Base-by-base conservation (phyloP, 2,797 vertebrate genomes). In the Lagorchestes hirsutus region DNA sequence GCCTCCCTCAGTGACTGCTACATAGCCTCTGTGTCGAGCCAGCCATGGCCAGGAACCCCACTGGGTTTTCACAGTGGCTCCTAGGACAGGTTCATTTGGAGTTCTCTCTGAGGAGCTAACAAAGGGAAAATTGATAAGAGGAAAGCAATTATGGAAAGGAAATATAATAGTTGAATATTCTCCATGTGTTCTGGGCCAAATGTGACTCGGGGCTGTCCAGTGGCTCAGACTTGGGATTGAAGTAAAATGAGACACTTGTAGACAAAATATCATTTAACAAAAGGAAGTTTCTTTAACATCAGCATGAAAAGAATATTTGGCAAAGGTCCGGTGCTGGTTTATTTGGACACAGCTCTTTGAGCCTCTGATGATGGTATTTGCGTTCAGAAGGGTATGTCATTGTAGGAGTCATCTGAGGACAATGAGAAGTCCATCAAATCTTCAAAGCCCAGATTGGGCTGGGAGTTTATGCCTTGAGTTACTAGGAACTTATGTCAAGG, bases 91-190 rank as follows among this genome's bases (percentile, higher is more conserved):
- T 87, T 87, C 74, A 46, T 27, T 87, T 27, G 40, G 74, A 11
- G 24, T 50, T 87, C 24, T 87, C 74, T 50, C 1, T 0, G 22
- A 87, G 40, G 74, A 27, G 62, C 34, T 50, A 87, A 87, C 74
- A 11, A 82, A 82, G 74, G 74, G 22, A 87, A 87, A 50, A 87
- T 50, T 87, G 40, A 87, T 87, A 87, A 28, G 74, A 87, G n/a
- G 93, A 95, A 93, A 91, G 92, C 74, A 54, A 0, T 22, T n/a
- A 58, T 58, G 91, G 59, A 87, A 92, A 96, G 82, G 29, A 95
- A 11, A 93, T 6, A 46, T 40, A 55, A 1, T 27, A 29, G 4
- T 10, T 1, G 13, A 31, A 91, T 29, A 46, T 52, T 50, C 28
- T 34, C 62, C 74, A 46, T 82, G 74, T 87, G 24, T 50, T 87